Base-by-base conservation (phyloP, 1,140 invertebrate genomes). In the Portunus trituberculatus region DNA sequence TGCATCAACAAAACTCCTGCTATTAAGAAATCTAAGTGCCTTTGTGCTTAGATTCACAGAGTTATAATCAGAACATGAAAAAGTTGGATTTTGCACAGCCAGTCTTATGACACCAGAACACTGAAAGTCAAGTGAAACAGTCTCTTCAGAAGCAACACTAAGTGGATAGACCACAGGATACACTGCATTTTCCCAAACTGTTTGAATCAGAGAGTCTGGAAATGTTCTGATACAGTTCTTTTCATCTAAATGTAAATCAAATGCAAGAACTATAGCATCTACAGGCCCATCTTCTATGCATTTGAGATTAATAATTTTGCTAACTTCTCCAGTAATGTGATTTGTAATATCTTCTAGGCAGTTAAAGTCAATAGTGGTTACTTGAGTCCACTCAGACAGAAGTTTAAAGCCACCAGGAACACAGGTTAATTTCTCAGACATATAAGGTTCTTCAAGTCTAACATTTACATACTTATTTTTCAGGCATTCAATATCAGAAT, bases 111-210 rank as follows among this genome's bases (percentile, higher is more conserved):
- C 48, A 95, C 90, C 94, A 87, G 12, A 16, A 82, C 92, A 93
- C 8, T 86, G 16, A 46, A 93, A 84, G 48, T 93, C 87, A 16
- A 95, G 28, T 76, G 76, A 29, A 4, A 95, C 29, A 20, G 39
- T 46, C 20, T 93, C 84, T 4, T 82, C 45, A 88, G 20, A 45
- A 39, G 3, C 32, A 52, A 93, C 86, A 87, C 4, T 84, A 1
- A 48, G 52, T 25, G 29, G 59, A 31, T 45, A 32, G 76, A 32
- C 31, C n/a, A 96, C 76, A 48, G 95, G 95, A 82, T 96, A 98
- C 32, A 98, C 97, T 32, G 98, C 98, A 96, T 98, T 98, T 96
- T 98, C 98, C 98, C 98, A 98, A 96, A 98, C 98, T 95, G 97
- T 97, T 12, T 92, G 92, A 92, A 32, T 59, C 14, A 46, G 94